These are phyloP conservation scores for Eupithecia vulgata DNA, from an alignment of 2,888 invertebrate genomes.

Conservation along the genomic window DNA sequence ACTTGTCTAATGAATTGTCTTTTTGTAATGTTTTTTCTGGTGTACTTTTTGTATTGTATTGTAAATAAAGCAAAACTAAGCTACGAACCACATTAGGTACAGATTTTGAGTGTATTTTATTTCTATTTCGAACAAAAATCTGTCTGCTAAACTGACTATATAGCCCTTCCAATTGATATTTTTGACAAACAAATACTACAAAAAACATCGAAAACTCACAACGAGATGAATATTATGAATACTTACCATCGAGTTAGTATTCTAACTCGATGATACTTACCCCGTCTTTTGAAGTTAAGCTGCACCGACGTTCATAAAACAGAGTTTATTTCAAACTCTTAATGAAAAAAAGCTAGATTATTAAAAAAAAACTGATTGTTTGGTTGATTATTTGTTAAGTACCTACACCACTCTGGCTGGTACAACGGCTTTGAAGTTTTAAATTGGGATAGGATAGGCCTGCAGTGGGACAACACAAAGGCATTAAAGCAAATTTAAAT, in stretches of 20 bases:
- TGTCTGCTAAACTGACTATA: neutral
- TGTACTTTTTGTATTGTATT: no score
- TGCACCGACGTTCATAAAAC: neutral
- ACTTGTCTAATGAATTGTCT: no score
- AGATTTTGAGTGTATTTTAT: neutral
- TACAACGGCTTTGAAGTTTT: neutral
- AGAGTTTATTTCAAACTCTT: neutral
- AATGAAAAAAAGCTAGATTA: neutral
- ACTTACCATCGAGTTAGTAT: no score
- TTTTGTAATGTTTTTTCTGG: no score
- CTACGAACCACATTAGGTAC: neutral
- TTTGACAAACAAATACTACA: neutral
- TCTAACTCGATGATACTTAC: no score
- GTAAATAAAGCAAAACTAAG: no score
- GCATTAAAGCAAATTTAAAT: neutral
- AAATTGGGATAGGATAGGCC: neutral
- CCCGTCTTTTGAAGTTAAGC: no score
- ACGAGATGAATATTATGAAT: no score
- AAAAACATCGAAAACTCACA: neutral
- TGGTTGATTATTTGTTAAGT: neutral
- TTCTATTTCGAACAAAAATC: neutral
- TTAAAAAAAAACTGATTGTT: neutral
- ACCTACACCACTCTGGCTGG: no score
- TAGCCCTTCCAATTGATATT: neutral
- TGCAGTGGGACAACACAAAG: neutral